These are phyloP conservation scores for Kuschelorhynchus macadamiae DNA, from an alignment of 2,888 invertebrate genomes.

Conservation along the genomic window DNA sequence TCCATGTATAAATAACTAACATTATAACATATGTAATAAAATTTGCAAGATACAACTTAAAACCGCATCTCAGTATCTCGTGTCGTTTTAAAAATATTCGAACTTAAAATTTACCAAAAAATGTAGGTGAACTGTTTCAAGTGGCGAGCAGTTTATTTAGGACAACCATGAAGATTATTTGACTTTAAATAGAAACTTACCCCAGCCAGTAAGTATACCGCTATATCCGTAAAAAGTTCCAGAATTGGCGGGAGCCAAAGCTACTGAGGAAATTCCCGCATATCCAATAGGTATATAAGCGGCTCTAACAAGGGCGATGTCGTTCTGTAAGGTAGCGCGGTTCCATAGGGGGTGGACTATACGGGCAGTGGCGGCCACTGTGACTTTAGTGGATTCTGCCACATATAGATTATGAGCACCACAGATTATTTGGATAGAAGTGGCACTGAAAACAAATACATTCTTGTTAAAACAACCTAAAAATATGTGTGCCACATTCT, in stretches of 20 bases:
- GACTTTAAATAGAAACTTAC: conserved; percentile 57
- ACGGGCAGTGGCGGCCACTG: conserved; percentile 11
- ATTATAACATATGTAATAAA: too few species aligned
- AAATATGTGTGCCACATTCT: too few species aligned
- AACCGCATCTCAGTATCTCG: too few species aligned
- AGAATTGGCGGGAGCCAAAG: conserved; percentile 22
- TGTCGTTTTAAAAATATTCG: too few species aligned
- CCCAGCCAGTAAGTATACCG: conserved; percentile 70
- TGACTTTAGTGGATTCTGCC: conserved; percentile 33
- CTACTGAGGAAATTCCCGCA: conserved; percentile 4
- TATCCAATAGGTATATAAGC: conserved; percentile 6
- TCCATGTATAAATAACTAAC: too few species aligned
- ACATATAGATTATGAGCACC: conserved; percentile 37
- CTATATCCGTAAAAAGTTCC: conserved; percentile 63
- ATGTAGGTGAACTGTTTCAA: too few species aligned
- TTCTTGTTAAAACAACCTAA: too few species aligned
- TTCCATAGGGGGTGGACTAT: conserved; percentile 34
- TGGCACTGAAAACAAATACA: conserved; percentile 38
- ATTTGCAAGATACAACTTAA: too few species aligned
- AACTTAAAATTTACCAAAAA: too few species aligned
- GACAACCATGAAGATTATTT: too few species aligned
- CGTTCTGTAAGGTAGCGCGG: conserved; percentile 21
- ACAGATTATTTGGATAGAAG: conserved; percentile 30
- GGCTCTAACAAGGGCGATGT: conserved; percentile 27
- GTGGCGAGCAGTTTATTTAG: too few species aligned